phyloP scores from a whole-genome alignment of 1,140 invertebrate genomes.

The Mizuhopecten yessoensis region DNA sequence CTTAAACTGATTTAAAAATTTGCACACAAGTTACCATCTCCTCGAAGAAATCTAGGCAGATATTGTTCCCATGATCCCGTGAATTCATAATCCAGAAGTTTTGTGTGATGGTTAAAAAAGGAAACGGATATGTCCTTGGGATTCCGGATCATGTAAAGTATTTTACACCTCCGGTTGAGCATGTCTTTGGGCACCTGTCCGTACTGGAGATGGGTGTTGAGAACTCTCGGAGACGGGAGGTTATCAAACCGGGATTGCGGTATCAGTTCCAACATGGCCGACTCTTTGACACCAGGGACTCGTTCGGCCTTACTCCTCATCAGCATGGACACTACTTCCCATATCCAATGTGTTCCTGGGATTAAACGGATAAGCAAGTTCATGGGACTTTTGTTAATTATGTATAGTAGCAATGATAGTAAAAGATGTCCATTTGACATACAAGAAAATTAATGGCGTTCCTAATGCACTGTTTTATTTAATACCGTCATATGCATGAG shows the following conservation, averaged over 20 bases:
- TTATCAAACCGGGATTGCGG: slow-evolving; percentile 52
- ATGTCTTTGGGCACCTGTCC: slow-evolving; percentile 22
- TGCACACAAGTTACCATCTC: not conserved
- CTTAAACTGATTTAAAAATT: no score
- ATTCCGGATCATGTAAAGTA: slow-evolving; percentile 43
- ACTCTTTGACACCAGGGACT: slow-evolving; percentile 61
- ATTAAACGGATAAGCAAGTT: no score
- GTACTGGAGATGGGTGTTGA: slow-evolving; percentile 69
- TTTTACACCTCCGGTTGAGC: slow-evolving; percentile 17
- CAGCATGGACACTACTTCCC: slow-evolving; percentile 69
- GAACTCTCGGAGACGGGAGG: slow-evolving; percentile 68
- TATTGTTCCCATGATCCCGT: not conserved
- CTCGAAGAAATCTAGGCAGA: not conserved
- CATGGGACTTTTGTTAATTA: no score
- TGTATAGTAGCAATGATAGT: no score
- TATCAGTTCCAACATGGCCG: slow-evolving; percentile 69
- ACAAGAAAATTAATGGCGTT: no score
- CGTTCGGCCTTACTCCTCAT: slow-evolving; percentile 48
- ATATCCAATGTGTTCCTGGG: slow-evolving; percentile 74
- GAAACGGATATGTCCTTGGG: slow-evolving; percentile 41
- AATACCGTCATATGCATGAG: no score
- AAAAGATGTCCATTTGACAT: no score
- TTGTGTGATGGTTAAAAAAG: slow-evolving; percentile 21
- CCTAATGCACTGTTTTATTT: no score
- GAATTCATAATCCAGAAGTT: slow-evolving; percentile 13